Conservation (phyloP, 2,113 vertebrate genomes). For the Syngnathus scovelli region DNA sequence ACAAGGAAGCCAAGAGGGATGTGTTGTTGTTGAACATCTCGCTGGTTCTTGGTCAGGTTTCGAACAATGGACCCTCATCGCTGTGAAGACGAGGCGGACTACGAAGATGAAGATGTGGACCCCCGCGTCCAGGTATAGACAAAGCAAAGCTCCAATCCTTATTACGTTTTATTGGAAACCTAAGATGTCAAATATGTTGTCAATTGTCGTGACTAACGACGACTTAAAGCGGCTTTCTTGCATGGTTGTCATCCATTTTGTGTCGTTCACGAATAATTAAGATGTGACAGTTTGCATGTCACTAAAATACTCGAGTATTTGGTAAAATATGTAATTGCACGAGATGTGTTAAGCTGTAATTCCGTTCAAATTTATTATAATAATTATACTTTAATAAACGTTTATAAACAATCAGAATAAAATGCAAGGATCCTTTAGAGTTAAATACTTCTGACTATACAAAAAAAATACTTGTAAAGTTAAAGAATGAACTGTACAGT, state of each 20-base stretch:
- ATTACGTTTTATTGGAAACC: neutral
- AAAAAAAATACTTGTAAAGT: too few species aligned
- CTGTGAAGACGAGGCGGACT: slow-evolving; percentile 68
- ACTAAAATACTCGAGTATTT: too few species aligned
- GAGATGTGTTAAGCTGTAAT: too few species aligned
- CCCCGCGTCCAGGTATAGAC: slow-evolving; percentile 87
- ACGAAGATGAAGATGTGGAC: slow-evolving; percentile 84
- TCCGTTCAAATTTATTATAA: too few species aligned
- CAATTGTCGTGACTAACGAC: too few species aligned
- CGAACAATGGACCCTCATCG: slow-evolving; percentile 62
- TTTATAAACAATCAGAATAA: too few species aligned
- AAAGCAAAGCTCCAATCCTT: rapidly evolving
- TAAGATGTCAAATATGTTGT: too few species aligned
- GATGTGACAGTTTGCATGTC: neutral
- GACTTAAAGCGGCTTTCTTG: neutral
- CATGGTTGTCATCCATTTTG: neutral
- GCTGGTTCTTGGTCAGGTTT: neutral
- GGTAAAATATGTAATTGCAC: too few species aligned
- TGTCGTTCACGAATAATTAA: neutral
- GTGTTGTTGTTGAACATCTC: neutral
- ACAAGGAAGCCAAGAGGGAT: neutral
- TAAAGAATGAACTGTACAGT: too few species aligned
- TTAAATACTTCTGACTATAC: too few species aligned
- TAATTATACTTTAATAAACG: too few species aligned
- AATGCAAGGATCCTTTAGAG: too few species aligned